Evolutionary conservation across 1,140 invertebrate genomes (phyloP), one percentile per base, ranked within the genome.

Genomic region (Drosophila setifemur): DNA sequence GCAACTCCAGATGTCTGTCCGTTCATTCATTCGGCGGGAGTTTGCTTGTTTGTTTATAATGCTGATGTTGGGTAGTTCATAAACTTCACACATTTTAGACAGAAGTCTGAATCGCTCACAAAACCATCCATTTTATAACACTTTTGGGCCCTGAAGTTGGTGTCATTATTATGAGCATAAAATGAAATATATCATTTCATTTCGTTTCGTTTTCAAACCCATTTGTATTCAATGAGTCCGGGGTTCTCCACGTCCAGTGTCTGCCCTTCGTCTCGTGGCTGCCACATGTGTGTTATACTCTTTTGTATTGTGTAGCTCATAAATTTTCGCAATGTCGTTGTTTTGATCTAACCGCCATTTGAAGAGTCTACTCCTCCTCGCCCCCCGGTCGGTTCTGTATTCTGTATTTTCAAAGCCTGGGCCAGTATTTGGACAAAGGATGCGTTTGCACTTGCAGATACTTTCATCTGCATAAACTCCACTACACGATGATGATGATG

Each of bases 121-220:
- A 76, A 49, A 79, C 81, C 71, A 70, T 63, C 50, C 57, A 78
- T 83, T 83, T 82, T 78, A 83, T 85, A 83, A 85, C 78, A 79
- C 67, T 85, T 74, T 74, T 78, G 76, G 64, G 53, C 49, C 61
- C 54, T 49, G 71, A 73, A 71, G 66, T 69, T 86, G 81, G 79
- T 85, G 79, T 85, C 79, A 85, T 85, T 85, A 85, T 85, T 85
- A 85, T 85, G 79, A 75, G 50, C 81, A 85, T 85, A 85, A 85
- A 85, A 86, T 81, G 85, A 81, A 75, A 79, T 81, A 83, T 79
- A 79, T 83, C 74, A 78, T 77, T 78, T 69, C 68, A 81, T 63
- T 70, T 70, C 47, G 61, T 76, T 73, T 81, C 77, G 70, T 72
- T 75, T 63, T 52, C 64, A 71, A 55, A 63, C 45, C 44, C 61